Evolutionary conservation across 2,888 invertebrate genomes (phyloP).

Genomic region (Hydrotaea cyrtoneurina): DNA sequence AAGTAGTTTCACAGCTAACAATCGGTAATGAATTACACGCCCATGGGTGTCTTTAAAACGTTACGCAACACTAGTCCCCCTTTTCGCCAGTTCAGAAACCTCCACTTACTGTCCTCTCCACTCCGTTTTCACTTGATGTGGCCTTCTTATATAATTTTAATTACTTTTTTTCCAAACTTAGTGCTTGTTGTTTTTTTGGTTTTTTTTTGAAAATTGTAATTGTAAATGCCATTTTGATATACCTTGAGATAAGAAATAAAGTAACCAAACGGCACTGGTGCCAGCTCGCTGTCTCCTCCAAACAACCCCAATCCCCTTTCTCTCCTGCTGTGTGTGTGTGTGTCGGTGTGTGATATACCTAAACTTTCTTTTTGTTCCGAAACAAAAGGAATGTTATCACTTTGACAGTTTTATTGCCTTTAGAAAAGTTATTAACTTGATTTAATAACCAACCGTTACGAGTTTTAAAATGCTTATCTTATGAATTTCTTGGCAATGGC

Average conservation of each 20-base stretch:
- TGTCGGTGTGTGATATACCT: slow-evolving; percentile 1
- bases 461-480: slow-evolving; percentile 61
- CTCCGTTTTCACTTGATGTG: background rate
- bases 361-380: background rate
- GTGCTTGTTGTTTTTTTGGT: background rate
- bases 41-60: too few species aligned
- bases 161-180: background rate
- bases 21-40: too few species aligned
- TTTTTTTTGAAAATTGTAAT: background rate
- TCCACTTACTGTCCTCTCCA: background rate
- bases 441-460: slow-evolving; percentile 75
- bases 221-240: slow-evolving; percentile 62
- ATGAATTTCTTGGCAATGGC: slow-evolving; percentile 29
- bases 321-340: background rate
- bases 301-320: background rate
- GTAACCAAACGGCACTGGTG: background rate
- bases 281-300: background rate
- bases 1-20: too few species aligned
- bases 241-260: slow-evolving; percentile 59
- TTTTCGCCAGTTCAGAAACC: background rate
- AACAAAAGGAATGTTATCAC: slow-evolving; percentile 73
- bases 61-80: too few species aligned
- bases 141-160: slow-evolving; percentile 5
- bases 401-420: slow-evolving; percentile 79
- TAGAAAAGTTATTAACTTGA: slow-evolving; percentile 79